Base-by-base conservation (phyloP, 2,113 vertebrate species). In the Anguilla rostrata region DNA sequence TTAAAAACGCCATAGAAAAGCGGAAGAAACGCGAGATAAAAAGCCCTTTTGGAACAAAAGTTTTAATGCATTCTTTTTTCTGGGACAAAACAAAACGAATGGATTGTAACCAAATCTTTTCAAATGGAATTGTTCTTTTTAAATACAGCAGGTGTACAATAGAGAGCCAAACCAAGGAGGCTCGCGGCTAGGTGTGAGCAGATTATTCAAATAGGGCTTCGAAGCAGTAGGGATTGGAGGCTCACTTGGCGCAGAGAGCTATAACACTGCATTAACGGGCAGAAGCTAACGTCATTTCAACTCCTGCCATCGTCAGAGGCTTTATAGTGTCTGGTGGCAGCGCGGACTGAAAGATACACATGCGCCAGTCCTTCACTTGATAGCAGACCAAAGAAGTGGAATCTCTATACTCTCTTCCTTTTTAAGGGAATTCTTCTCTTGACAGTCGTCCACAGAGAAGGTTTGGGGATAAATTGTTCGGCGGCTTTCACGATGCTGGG, bases 401-500 rank as follows among this genome's bases (percentile, higher is more conserved):
- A 79, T 66, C 40, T 78, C 46, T 34, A 26, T 43, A 75, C 80
- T 66, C 88, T 53, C 57, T 81, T 82, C 57, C 81, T 40, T 89
- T 88, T 89, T 39, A 81, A 75, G 83, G 88, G 88, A 81, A 87
- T 83, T 85, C 89, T 91, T 91, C 89, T 91, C 29, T 80, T n/a
- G 79, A 14, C 39, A 41, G 7, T 41, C 83, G 88, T 87, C 84
- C 88, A 84, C 41, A 86, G 43, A 86, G 71, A 86, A 84, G 84
- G 46, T 63, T 22, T 83, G 82, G 71, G 71, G 92, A 57, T 91
- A 94, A 94, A 93, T 94, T 92, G 93, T 49, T 94, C 93, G 90
- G 84, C 87, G 84, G 91, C 94, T 94, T 95, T 94, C 94, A 96
- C 94, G 94, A 97, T 97, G 96, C 95, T 97, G 92, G 95, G 96